phyloP scores from a whole-genome alignment of 2,113 vertebrate genomes.

The Polyodon spathula region DNA sequence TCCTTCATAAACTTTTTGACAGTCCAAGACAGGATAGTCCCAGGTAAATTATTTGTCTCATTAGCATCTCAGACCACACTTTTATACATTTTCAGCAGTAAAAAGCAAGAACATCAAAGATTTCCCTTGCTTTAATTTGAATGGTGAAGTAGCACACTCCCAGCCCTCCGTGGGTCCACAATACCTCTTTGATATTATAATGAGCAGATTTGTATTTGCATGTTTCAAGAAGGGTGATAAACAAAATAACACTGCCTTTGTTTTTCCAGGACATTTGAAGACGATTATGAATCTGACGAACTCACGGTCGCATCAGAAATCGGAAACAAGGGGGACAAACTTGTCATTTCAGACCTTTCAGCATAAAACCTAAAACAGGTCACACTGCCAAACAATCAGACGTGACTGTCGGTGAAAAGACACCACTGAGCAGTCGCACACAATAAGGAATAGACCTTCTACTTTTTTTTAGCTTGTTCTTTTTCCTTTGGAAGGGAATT shows the following conservation, averaged over 20 bases:
- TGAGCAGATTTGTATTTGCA: too few species aligned
- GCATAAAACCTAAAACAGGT: constrained; percentile 46
- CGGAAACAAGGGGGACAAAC: constrained; percentile 80
- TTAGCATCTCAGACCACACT: too few species aligned
- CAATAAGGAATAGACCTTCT: constrained; percentile 25
- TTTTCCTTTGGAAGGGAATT: constrained; percentile 20
- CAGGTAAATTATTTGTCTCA: too few species aligned
- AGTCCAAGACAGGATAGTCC: too few species aligned
- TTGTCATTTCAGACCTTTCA: constrained; percentile 77
- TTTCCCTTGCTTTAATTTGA: too few species aligned
- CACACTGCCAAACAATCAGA: constrained; percentile 31
- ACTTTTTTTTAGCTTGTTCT: constrained; percentile 12
- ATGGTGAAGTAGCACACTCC: too few species aligned
- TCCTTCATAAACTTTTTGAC: background rate
- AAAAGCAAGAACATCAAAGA: too few species aligned
- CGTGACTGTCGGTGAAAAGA: constrained; percentile 33
- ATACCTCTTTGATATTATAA: too few species aligned
- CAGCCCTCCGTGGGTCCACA: too few species aligned
- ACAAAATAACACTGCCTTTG: constrained; percentile 17
- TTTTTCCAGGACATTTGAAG: constrained; percentile 83
- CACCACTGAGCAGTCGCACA: constrained; percentile 27
- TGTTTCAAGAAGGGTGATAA: too few species aligned
- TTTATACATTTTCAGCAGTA: too few species aligned
- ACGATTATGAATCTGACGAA: constrained; percentile 88
- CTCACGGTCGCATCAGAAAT: constrained; percentile 71